These are phyloP conservation scores for Gallirallus australis DNA, from an alignment of 2,797 vertebrate species.

Conservation along the genomic window DNA sequence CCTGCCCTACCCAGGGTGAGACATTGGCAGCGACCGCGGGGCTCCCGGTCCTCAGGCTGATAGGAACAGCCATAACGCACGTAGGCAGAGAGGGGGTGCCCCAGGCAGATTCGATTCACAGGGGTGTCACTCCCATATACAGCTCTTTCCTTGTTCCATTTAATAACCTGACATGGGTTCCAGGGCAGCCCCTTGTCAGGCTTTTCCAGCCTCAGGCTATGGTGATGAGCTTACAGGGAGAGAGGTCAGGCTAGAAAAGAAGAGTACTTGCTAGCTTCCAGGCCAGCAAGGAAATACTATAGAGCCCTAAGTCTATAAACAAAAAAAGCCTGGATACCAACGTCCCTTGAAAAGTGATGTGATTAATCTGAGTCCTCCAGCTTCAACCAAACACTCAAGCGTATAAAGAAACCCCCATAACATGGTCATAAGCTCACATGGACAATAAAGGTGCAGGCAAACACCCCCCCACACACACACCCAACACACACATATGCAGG, in stretches of 20 bases:
- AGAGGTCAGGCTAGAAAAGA: not conserved
- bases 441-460: not conserved
- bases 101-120: not conserved
- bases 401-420: not conserved
- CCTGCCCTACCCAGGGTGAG: not conserved
- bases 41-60: not conserved
- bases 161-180: slow-evolving; percentile 23
- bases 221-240: not conserved
- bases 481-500: accelerated
- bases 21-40: accelerated
- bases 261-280: not conserved
- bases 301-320: not conserved
- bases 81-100: not conserved
- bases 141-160: not conserved
- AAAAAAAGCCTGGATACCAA: not conserved
- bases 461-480: not conserved
- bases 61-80: accelerated
- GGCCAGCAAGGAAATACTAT: not conserved
- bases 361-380: not conserved
- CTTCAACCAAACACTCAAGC: not conserved
- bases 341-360: not conserved
- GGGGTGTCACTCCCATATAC: not conserved
- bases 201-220: slow-evolving; percentile 1
- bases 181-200: slow-evolving; percentile 1
- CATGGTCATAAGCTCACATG: not conserved